Base-by-base conservation (phyloP, 2,888 invertebrate genomes). In the Drosophila infuscata region DNA sequence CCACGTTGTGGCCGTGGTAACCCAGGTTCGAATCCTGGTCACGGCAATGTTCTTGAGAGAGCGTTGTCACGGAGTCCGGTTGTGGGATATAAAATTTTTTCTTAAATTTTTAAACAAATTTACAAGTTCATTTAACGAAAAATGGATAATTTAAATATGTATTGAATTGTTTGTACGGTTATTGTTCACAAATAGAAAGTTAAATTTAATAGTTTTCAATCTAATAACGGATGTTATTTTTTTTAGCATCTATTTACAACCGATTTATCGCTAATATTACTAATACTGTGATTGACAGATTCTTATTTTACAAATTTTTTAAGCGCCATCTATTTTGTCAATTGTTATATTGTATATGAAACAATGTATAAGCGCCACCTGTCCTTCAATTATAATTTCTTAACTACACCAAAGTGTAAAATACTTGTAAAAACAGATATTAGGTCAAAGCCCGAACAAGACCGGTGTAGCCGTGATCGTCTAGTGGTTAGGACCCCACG, bases 391-490 rank as follows among this genome's bases (percentile, higher is more conserved):
- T 32, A 33, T 33, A 20, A 20, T 52, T 12, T 33, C 15, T 7
- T 1, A 8, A 20, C 7, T 20, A 20, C 4, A 52, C 46, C 8
- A 46, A 20, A 6, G 3, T 20, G 2, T 5, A 9, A 32, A 35
- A 17, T 52, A 59, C 8, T 29, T 25, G n/a, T 58, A 15, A 74
- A 71, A 52, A 12, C 4, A 17, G 33, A n/a, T 20, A 41, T 96
- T 97, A 93, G 97, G 96, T 49, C 49, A 5, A 1, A 0, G 0
- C 0, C 0, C 0, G 0, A 0, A 3, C 17, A 48, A 46, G 70
- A 57, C 61, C 74, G 63, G 51, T 57, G 25, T 83, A 92, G 92
- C 92, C 92, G 92, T 92, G 92, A 92, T 92, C 92, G 92, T 92
- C 92, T 92, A 92, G 92, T 92, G 92, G 92, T 92, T 92, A 92